Base-by-base conservation (phyloP, 2,888 invertebrate genomes). In the Leptopilina syphax region DNA sequence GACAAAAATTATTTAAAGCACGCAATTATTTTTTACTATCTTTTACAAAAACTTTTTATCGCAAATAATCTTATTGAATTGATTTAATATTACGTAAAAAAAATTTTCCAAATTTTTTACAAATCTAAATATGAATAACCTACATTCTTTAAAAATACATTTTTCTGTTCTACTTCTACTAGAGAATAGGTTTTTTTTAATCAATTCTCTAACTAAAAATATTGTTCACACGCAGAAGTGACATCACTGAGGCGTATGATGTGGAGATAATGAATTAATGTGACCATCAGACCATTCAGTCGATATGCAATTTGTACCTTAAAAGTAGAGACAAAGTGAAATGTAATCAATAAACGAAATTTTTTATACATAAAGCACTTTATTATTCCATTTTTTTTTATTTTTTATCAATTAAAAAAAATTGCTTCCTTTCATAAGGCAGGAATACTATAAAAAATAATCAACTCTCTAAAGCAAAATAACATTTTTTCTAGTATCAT, bases 261-360 rank as follows among this genome's bases (percentile, higher is more conserved):
- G 70, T 70, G 54, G 27, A 70, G 70, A 70, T 70, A 70, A 70
- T 70, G 70, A 70, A 54, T 54, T 70, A 54, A 70, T 70, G 70
- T 27, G 54, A 54, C 54, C 70, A 10, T 34, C 54, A 54, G 70
- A 70, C 70, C 54, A 27, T 70, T 54, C 54, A 70, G 54, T 70
- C 70, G 54, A 70, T 70, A 70, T 54, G 70, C 70, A 70, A 70
- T 54, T 63, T 63, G 63, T 63, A 8, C 18, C 63, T 63, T 63
- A 63, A 63, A 63, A 24, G 63, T 9, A 63, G 63, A 63, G 63
- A 63, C 63, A 63, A 63, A 63, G 63, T 63, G 63, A 63, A 63
- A 63, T 63, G 18, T 9, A 63, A 63, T 63, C 63, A 18, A 63
- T 63, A 60, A 60, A 60, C n/a, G 60, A n/a, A n/a, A 60, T 60